phyloP scores from a whole-genome alignment of 1,140 invertebrate species.

The Macrobrachium nipponense region DNA sequence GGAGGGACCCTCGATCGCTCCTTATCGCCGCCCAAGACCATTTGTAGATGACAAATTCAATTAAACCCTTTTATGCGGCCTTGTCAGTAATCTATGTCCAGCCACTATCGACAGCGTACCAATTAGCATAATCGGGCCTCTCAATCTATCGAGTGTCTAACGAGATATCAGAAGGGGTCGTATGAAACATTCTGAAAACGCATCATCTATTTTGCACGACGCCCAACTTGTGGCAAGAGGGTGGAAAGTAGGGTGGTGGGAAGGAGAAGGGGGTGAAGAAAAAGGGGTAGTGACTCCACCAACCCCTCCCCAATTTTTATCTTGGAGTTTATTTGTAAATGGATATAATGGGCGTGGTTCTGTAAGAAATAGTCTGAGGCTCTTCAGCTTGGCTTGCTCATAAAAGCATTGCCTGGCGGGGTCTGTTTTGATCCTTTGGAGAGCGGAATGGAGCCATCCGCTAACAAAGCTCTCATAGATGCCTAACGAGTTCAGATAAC shows the following conservation, averaged over 20 bases:
- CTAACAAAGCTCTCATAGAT: conserved; percentile 48
- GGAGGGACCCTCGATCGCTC: neutral
- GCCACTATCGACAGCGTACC: conserved; percentile 51
- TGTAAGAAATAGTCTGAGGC: too few relatives aligned
- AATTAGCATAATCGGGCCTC: conserved; percentile 55
- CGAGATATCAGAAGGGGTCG: conserved; percentile 37
- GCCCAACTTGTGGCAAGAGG: too few relatives aligned
- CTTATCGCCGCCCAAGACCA: conserved; percentile 53
- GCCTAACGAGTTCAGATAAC: conserved; percentile 53
- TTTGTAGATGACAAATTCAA: conserved; percentile 62
- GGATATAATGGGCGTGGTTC: too few relatives aligned
- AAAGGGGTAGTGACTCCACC: too few relatives aligned
- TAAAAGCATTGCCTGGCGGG: too few relatives aligned
- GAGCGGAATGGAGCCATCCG: conserved; percentile 15
- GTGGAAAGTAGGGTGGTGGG: too few relatives aligned
- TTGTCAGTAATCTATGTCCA: conserved; percentile 53
- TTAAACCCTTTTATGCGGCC: conserved; percentile 50
- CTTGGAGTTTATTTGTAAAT: too few relatives aligned
- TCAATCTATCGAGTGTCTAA: conserved; percentile 54
- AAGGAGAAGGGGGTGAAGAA: neutral
- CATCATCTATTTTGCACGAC: neutral
- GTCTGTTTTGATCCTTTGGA: conserved; percentile 54
- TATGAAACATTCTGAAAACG: conserved; percentile 45
- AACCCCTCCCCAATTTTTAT: too few relatives aligned
- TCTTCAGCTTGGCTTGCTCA: too few relatives aligned